These are phyloP conservation scores for Rattus norvegicus DNA, from an alignment of 2,113 vertebrate species.

Conservation along the genomic window GRCr8 NC_086027.1:39083001-39083500, in stretches of 20 bases:
- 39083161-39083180: neutral
- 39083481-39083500: neutral
- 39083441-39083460: neutral
- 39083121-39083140: neutral
- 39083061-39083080: neutral
- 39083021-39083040: neutral
- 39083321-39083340: neutral
- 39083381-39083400: neutral
- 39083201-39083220: neutral
- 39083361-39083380: neutral
- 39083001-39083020: neutral
- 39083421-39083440: neutral
- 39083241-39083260: neutral
- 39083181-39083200: neutral
- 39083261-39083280: neutral
- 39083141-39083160: neutral
- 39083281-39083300: neutral
- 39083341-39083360: conserved; percentile 17
- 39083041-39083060: too few relatives aligned
- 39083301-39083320: neutral
- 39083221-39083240: neutral
- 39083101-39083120: neutral
- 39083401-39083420: neutral
- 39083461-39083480: neutral
- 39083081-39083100: neutral